Percentiles rank a stretch among this genome's conserved stretches.
phyloP scores from a whole-genome alignment of 2,797 vertebrate species.

The Jordanella pulchra region DNA sequence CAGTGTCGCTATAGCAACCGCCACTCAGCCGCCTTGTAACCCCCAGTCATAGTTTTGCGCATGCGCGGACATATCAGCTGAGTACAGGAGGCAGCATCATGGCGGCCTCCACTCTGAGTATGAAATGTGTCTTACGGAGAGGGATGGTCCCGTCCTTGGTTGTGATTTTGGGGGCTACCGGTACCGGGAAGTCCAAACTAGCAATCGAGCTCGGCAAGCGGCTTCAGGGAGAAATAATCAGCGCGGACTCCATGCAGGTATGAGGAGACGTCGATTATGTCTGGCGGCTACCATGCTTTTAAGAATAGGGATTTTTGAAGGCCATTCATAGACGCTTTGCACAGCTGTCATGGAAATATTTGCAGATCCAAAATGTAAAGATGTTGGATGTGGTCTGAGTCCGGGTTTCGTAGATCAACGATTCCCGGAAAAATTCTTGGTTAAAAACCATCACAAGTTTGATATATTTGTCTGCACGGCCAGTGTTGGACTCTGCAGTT shows the following conservation, averaged over 20 bases:
- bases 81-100: constrained; percentile 61
- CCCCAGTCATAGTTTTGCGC: constrained; percentile 57
- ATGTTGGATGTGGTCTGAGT: neutral
- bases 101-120: constrained; percentile 75
- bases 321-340: neutral
- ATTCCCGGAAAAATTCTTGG: neutral
- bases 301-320: too few relatives aligned
- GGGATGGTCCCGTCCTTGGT: constrained; percentile 80
- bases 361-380: neutral
- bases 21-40: constrained; percentile 68
- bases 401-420: neutral
- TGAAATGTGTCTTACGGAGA: constrained; percentile 62
- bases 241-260: constrained; percentile 98
- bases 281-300: neutral
- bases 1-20: constrained; percentile 56
- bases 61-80: constrained; percentile 65
- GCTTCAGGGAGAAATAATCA: constrained; percentile 89
- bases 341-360: fast-evolving
- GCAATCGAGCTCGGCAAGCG: constrained; percentile 88
- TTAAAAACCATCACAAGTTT: neutral
- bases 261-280: constrained; percentile 16
- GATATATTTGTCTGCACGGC: neutral
- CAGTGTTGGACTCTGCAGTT: neutral
- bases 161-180: constrained; percentile 91
- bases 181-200: constrained; percentile 91